phyloP scores from a whole-genome alignment of 2,797 vertebrate species.

The Cossypha dichroa region DNA sequence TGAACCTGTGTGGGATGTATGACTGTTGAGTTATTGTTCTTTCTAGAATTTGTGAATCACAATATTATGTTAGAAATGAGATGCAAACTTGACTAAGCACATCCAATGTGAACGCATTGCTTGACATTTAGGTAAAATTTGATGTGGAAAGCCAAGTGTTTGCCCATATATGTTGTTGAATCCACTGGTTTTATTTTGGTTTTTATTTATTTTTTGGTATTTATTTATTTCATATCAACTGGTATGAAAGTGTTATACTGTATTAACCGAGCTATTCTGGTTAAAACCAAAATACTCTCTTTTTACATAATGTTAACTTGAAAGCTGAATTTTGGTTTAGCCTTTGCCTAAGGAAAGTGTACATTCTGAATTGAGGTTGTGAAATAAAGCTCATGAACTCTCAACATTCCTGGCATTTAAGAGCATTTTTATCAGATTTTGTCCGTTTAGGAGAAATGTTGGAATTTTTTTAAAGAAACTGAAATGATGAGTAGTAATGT shows the following conservation, averaged over 20 bases:
- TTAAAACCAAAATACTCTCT: background rate
- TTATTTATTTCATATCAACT: too few relatives aligned
- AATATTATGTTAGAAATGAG: background rate
- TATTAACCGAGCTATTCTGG: background rate
- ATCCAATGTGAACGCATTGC: fast-evolving
- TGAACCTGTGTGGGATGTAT: background rate
- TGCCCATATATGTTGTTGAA: background rate
- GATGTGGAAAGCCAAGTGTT: background rate
- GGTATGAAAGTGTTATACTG: background rate
- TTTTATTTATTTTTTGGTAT: too few relatives aligned
- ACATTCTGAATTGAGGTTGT: background rate
- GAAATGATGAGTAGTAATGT: background rate
- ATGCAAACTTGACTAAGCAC: background rate
- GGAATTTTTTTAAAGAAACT: background rate
- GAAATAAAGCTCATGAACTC: background rate
- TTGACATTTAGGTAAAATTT: background rate
- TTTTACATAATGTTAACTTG: background rate
- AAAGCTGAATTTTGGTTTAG: background rate
- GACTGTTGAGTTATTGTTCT: background rate
- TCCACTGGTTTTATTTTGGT: background rate
- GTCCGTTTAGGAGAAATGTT: background rate
- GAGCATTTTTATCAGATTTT: background rate
- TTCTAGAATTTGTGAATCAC: background rate
- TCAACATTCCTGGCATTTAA: background rate
- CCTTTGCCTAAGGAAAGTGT: background rate